Evolutionary conservation across 2,113 vertebrate genomes (phyloP).

Genomic region (Ictalurus punctatus): DNA sequence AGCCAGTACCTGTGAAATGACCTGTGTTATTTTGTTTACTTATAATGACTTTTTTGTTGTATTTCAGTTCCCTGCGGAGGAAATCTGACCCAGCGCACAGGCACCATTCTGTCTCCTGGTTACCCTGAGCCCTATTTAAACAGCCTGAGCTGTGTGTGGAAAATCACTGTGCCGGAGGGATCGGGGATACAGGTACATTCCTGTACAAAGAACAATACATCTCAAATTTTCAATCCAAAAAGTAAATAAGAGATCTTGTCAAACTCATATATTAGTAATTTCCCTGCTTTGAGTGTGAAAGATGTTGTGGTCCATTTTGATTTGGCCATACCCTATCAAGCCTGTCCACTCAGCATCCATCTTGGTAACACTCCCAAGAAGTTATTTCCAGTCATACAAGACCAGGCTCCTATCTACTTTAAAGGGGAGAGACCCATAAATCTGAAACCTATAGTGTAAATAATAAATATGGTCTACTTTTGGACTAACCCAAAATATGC

Average conservation of each 20-base stretch:
- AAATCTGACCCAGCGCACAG: slow-evolving; percentile 89
- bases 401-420: background rate
- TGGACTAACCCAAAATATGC: background rate
- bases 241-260: background rate
- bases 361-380: background rate
- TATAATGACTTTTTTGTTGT: slow-evolving; percentile 2
- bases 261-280: background rate
- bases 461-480: background rate
- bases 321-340: background rate
- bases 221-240: background rate
- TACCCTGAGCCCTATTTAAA: slow-evolving; percentile 98
- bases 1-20: background rate
- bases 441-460: background rate
- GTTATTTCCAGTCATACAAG: background rate
- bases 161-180: slow-evolving; percentile 93
- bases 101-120: slow-evolving; percentile 93
- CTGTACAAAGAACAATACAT: background rate
- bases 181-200: slow-evolving; percentile 91
- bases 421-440: background rate
- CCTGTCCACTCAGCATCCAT: background rate
- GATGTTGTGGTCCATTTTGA: background rate
- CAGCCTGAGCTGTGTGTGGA: slow-evolving; percentile 98
- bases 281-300: background rate
- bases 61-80: slow-evolving; percentile 91
- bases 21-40: background rate